These are phyloP conservation scores for Diadema setosum DNA, from an alignment of 35 echinoderm and acorn worm genomes.

Conservation along the genomic window DNA sequence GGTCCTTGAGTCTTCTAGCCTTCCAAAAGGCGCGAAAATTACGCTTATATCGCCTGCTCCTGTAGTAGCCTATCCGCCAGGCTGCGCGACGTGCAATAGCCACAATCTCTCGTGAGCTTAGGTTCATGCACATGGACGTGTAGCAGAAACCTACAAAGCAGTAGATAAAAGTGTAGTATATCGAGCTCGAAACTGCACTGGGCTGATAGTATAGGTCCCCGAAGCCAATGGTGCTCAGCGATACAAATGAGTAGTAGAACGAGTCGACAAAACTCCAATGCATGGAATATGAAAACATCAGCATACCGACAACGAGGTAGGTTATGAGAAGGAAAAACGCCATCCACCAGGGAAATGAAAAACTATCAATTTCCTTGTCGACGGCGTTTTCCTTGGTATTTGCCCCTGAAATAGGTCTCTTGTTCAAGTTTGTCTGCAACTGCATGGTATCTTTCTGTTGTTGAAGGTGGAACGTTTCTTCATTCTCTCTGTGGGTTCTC, in stretches of 20 bases:
- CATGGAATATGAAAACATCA: slow-evolving; percentile 23
- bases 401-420: too few relatives aligned
- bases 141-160: slow-evolving; percentile 81
- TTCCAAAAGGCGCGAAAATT: slow-evolving; percentile 43
- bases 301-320: slow-evolving; percentile 74
- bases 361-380: slow-evolving; percentile 56
- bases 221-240: slow-evolving; percentile 92
- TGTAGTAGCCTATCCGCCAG: slow-evolving; percentile 69
- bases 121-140: slow-evolving; percentile 81
- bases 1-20: slow-evolving; percentile 12
- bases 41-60: slow-evolving; percentile 54
- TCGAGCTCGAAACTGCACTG: background rate
- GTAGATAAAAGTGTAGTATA: slow-evolving; percentile 66
- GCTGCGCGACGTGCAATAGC: slow-evolving; percentile 43
- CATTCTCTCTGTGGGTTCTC: too few relatives aligned
- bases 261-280: slow-evolving; percentile 48
- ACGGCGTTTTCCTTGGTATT: too few relatives aligned
- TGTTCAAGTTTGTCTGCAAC: too few relatives aligned
- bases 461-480: too few relatives aligned
- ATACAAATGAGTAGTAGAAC: slow-evolving; percentile 85
- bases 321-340: slow-evolving; percentile 58
- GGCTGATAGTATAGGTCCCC: slow-evolving; percentile 71
- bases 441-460: too few relatives aligned
- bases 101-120: slow-evolving; percentile 73
- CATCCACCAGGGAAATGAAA: slow-evolving; percentile 75